phyloP scores from a whole-genome alignment of 2,113 vertebrate species.

The Takifugu bimaculatus region DNA sequence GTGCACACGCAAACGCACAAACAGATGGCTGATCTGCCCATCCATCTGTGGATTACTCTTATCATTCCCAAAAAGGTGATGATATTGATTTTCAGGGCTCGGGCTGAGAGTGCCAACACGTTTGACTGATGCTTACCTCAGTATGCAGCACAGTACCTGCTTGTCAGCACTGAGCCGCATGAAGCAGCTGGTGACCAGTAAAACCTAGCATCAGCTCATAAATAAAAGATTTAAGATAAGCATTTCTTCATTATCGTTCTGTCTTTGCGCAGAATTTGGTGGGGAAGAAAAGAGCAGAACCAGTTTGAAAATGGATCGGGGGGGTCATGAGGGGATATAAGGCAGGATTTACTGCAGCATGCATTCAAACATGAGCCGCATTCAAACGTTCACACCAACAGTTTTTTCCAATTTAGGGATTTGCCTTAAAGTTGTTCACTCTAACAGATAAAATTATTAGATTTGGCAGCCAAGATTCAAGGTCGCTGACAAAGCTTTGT shows the following conservation, averaged over 20 bases:
- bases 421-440: too few relatives aligned
- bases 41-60: slow-evolving; percentile 55
- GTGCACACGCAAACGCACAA: slow-evolving; percentile 12
- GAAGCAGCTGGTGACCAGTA: not conserved
- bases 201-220: slow-evolving; percentile 5
- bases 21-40: slow-evolving; percentile 31
- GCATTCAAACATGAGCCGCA: too few relatives aligned
- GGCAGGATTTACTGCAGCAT: too few relatives aligned
- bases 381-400: too few relatives aligned
- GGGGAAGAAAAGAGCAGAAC: too few relatives aligned
- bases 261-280: not conserved
- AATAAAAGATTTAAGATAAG: not conserved
- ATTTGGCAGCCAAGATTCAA: too few relatives aligned
- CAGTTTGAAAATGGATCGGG: too few relatives aligned
- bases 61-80: slow-evolving; percentile 57
- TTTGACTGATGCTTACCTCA: slow-evolving; percentile 50
- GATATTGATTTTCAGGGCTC: slow-evolving; percentile 51
- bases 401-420: too few relatives aligned
- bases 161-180: slow-evolving; percentile 20
- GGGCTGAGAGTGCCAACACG: slow-evolving; percentile 31
- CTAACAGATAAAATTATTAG: too few relatives aligned
- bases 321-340: too few relatives aligned
- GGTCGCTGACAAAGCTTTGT: too few relatives aligned
- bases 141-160: slow-evolving; percentile 34
- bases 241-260: not conserved